Conservation (phyloP, 2,888 invertebrate species). For the Hydriomena furcata region DNA sequence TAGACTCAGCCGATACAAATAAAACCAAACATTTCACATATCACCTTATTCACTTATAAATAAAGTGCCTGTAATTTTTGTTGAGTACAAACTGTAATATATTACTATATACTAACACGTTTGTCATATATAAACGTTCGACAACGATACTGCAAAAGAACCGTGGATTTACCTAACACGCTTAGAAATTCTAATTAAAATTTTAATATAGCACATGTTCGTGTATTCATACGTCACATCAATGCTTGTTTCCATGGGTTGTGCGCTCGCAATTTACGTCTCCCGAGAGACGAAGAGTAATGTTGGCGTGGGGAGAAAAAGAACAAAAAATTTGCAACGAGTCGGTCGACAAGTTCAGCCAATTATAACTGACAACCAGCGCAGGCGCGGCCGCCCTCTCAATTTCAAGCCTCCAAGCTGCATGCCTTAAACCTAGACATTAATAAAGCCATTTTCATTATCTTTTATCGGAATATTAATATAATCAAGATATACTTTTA, state of each 20-base stretch:
- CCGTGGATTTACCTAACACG: slow-evolving; percentile 25
- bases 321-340: slow-evolving; percentile 69
- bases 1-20: too few relatives aligned
- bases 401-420: slow-evolving; percentile 64
- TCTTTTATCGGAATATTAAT: background rate
- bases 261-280: slow-evolving; percentile 78
- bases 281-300: slow-evolving; percentile 81
- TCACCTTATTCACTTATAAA: too few relatives aligned
- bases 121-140: too few relatives aligned
- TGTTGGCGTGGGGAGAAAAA: slow-evolving; percentile 70
- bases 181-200: slow-evolving; percentile 68
- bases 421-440: slow-evolving; percentile 25
- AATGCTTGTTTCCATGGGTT: slow-evolving; percentile 71
- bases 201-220: slow-evolving; percentile 74
- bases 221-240: slow-evolving; percentile 77
- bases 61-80: too few relatives aligned
- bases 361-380: slow-evolving; percentile 82
- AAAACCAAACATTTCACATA: too few relatives aligned
- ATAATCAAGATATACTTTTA: slow-evolving; percentile 2
- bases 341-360: slow-evolving; percentile 80
- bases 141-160: too few relatives aligned
- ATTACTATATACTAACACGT: too few relatives aligned
- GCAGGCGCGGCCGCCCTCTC: slow-evolving; percentile 69
- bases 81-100: too few relatives aligned
- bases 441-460: background rate